phyloP scores from a whole-genome alignment of 2,797 vertebrate genomes.

The Heterohyrax brucei region DNA sequence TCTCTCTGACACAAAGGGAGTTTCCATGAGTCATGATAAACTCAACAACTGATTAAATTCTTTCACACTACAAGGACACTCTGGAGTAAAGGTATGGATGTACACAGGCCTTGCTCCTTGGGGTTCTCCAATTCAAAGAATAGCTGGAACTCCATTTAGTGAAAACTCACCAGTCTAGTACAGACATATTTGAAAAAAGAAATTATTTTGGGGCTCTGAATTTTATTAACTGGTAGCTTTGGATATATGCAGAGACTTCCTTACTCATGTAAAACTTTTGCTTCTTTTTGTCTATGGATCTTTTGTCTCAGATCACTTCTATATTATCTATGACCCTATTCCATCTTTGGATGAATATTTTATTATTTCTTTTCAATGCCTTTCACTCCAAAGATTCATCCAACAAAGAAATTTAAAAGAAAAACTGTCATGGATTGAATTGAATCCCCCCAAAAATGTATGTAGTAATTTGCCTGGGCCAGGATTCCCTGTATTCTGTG shows the following conservation, averaged over 20 bases:
- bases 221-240: background rate
- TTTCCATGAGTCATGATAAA: too few species aligned
- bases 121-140: background rate
- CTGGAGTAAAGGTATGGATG: background rate
- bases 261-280: background rate
- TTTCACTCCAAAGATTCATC: background rate
- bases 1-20: too few species aligned
- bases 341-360: background rate
- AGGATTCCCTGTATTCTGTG: too few species aligned
- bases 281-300: background rate
- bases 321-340: background rate
- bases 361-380: background rate
- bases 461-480: too few species aligned
- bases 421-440: background rate
- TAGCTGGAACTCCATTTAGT: background rate
- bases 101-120: background rate
- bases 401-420: background rate
- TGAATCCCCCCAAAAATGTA: too few species aligned
- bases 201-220: background rate
- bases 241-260: background rate
- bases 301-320: background rate
- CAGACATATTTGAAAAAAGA: background rate
- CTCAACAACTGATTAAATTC: too few species aligned
- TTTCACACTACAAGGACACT: background rate
- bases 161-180: background rate